These are phyloP conservation scores for Polylopha cassiicola DNA, from an alignment of 2,888 invertebrate genomes.

Conservation along the genomic window DNA sequence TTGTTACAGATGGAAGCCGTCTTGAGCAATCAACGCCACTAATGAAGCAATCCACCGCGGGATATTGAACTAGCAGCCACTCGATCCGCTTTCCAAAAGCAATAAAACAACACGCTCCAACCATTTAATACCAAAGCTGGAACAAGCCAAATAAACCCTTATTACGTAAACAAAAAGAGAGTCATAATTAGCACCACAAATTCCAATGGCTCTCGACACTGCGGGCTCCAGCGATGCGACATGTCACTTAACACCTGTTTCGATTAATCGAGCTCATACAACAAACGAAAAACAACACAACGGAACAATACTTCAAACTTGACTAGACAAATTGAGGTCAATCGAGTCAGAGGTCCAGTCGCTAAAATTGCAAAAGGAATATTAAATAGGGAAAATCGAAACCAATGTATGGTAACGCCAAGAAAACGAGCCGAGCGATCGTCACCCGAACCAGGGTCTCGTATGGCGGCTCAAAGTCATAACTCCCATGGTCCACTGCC, in stretches of 20 bases:
- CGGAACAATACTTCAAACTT: slow-evolving; percentile 65
- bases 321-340: slow-evolving; percentile 36
- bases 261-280: slow-evolving; percentile 54
- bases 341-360: slow-evolving; percentile 6
- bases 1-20: slow-evolving; percentile 63
- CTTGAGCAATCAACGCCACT: slow-evolving; percentile 61
- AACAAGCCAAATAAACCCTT: slow-evolving; percentile 47
- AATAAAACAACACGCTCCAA: slow-evolving; percentile 61
- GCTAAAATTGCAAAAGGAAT: slow-evolving; percentile 26
- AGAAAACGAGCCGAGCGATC: slow-evolving; percentile 52
- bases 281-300: slow-evolving; percentile 59
- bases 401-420: slow-evolving; percentile 70
- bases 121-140: slow-evolving; percentile 36
- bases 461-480: slow-evolving; percentile 73
- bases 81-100: slow-evolving; percentile 50
- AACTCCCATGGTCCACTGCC: slow-evolving; percentile 67
- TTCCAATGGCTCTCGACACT: slow-evolving; percentile 60
- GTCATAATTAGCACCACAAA: slow-evolving; percentile 35
- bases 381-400: slow-evolving; percentile 39
- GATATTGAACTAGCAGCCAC: slow-evolving; percentile 68
- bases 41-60: slow-evolving; percentile 73
- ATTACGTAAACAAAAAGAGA: slow-evolving; percentile 37
- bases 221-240: slow-evolving; percentile 58
- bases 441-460: slow-evolving; percentile 66
- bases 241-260: slow-evolving; percentile 65